Base-by-base conservation (phyloP, 2,797 vertebrate genomes). In the Sparus aurata region DNA sequence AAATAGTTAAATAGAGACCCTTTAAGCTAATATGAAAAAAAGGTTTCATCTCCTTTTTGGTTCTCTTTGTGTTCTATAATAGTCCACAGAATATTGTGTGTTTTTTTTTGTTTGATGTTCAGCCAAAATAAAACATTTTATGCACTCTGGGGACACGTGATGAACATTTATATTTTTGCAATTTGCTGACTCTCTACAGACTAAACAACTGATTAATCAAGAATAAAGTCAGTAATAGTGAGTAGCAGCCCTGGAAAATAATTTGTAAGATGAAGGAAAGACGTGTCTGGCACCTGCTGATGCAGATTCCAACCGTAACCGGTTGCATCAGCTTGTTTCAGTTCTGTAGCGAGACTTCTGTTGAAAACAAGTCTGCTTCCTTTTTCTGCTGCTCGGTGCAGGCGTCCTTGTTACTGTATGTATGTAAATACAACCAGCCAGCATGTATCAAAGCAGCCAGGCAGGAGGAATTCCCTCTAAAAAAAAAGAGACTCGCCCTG, bases 371-470 rank as follows among this genome's bases (percentile, higher is more conserved):
- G 43, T 34, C 54, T 67, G 60, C 58, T 85, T 85, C 70, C 64
- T 84, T 74, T 74, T 86, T 85, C 54, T 75, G 49, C 71, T 83
- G 63, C 60, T 83, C 30, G 67, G 30, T 46, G 54, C 66, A 68
- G 61, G 66, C 75, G 73, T 83, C 58, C 75, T 87, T 87, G 69
- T 76, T 74, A 83, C 80, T 83, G 80, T 87, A 89, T 75, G 54
- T 77, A 84, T 91, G 77, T 91, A 82, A 89, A 91, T 85, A 77
- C 59, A 85, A 77, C 63, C 81, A 73, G 63, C 15, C 61, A 34
- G 68, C 47, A 69, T 70, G 66, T 65, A 86, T 82, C 60, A 76
- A 85, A 89, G 80, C 84, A 85, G 82, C 61, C 75, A 73, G 69
- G 60, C 75, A 83, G 59, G 69, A 91, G 85, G 88, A 89, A 87